phyloP scores from a whole-genome alignment of 2,797 vertebrate genomes.

The Buceros bicornis region DNA sequence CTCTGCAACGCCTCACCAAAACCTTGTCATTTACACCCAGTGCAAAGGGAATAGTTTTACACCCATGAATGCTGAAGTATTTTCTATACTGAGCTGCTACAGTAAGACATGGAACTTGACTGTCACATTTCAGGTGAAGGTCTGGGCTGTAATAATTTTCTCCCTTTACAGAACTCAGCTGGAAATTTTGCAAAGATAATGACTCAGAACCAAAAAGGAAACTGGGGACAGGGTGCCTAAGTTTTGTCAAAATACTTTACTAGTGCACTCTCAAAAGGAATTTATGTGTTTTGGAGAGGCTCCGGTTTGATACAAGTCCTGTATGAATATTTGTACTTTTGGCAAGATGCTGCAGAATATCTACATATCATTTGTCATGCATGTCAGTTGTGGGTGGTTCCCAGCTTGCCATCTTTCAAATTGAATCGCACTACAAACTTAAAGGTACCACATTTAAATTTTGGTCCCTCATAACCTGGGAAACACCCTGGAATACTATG shows the following conservation, averaged over 20 bases:
- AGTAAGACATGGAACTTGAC: not conserved
- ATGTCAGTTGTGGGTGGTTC: not conserved
- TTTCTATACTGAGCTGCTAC: not conserved
- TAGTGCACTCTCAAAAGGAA: not conserved
- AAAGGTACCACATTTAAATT: not conserved
- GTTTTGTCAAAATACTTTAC: not conserved
- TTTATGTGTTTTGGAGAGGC: not conserved
- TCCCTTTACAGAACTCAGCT: not conserved
- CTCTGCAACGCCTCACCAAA: not conserved
- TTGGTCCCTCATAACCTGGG: not conserved
- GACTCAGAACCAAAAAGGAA: not conserved
- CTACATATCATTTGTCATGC: not conserved
- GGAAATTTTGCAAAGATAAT: not conserved
- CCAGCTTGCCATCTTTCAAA: not conserved
- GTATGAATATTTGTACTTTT: not conserved
- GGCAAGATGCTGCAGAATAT: not conserved
- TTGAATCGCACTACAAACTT: not conserved
- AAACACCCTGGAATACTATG: not conserved
- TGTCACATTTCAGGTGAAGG: not conserved
- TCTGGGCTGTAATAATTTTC: not conserved
- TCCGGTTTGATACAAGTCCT: not conserved
- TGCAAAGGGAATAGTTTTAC: not conserved
- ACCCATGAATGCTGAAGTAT: not conserved
- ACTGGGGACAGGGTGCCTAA: not conserved
- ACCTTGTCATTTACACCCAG: not conserved